Evolutionary conservation across 2,113 vertebrate genomes (phyloP).

Genomic region (Machaerirhynchus nigripectus): DNA sequence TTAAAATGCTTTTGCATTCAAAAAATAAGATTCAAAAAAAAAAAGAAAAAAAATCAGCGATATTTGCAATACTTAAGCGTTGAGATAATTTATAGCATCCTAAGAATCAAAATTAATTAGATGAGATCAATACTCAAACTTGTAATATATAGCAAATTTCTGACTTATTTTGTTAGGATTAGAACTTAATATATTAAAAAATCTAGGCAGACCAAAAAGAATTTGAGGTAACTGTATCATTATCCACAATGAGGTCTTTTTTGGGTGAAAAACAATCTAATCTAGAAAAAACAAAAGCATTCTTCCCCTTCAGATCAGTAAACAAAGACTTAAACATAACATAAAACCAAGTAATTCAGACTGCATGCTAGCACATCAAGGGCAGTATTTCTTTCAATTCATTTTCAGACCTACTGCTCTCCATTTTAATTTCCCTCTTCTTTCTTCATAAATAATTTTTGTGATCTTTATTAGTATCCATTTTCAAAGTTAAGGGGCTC

Average conservation of each 20-base stretch:
- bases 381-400: neutral
- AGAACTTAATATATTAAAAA: neutral
- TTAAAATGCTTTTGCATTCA: neutral
- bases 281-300: neutral
- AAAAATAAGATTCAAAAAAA: neutral
- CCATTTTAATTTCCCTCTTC: neutral
- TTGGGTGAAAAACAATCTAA: neutral
- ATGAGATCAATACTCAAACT: neutral
- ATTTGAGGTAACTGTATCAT: neutral
- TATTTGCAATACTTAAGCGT: neutral
- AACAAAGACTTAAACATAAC: neutral
- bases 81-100: neutral
- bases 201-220: neutral
- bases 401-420: neutral
- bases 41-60: neutral
- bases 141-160: neutral
- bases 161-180: neutral
- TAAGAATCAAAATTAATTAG: neutral
- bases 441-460: neutral
- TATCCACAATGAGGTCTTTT: neutral
- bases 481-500: neutral
- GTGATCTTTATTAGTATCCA: neutral
- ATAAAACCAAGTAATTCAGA: neutral
- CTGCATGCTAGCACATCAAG: accelerated
- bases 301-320: neutral